Conservation (phyloP, 2,113 vertebrate species). For the Spea multiplicata region DNA sequence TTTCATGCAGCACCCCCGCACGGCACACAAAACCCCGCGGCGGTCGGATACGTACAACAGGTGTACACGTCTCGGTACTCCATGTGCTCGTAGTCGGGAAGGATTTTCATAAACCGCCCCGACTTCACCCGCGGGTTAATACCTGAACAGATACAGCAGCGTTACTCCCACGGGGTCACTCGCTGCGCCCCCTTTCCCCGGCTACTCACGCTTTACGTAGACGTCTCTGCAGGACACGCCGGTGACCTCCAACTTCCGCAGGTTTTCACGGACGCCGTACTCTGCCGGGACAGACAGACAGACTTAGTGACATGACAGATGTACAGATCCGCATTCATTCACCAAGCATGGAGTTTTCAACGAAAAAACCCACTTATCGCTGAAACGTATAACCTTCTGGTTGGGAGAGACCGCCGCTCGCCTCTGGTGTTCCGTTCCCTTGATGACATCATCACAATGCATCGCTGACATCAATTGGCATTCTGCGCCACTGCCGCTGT, state of each 20-base stretch:
- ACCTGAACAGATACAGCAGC: conserved; percentile 81
- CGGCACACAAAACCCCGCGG: conserved; percentile 48
- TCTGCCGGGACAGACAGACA: conserved; percentile 70
- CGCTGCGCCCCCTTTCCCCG: background rate
- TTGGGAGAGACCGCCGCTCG: too few relatives aligned
- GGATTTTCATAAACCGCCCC: conserved; percentile 88
- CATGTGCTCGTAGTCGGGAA: conserved; percentile 91
- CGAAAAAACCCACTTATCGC: too few relatives aligned
- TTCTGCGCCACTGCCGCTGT: too few relatives aligned
- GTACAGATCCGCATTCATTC: too few relatives aligned
- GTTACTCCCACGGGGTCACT: conserved; percentile 43
- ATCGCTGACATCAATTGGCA: too few relatives aligned
- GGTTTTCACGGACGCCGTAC: conserved; percentile 87
- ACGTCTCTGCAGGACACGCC: conserved; percentile 87
- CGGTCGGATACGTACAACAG: conserved; percentile 80
- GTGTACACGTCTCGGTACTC: conserved; percentile 90
- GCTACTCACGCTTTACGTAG: conserved; percentile 91
- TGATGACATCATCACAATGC: too few relatives aligned
- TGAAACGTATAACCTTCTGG: too few relatives aligned
- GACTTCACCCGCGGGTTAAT: conserved; percentile 89
- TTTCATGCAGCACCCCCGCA: conserved; percentile 56
- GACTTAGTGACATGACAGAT: too few relatives aligned
- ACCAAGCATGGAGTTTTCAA: too few relatives aligned
- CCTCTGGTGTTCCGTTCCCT: too few relatives aligned
- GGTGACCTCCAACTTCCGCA: conserved; percentile 83